Evolutionary conservation across 2,113 vertebrate species (phyloP).

Genomic region (Orientallactaga bullata): DNA sequence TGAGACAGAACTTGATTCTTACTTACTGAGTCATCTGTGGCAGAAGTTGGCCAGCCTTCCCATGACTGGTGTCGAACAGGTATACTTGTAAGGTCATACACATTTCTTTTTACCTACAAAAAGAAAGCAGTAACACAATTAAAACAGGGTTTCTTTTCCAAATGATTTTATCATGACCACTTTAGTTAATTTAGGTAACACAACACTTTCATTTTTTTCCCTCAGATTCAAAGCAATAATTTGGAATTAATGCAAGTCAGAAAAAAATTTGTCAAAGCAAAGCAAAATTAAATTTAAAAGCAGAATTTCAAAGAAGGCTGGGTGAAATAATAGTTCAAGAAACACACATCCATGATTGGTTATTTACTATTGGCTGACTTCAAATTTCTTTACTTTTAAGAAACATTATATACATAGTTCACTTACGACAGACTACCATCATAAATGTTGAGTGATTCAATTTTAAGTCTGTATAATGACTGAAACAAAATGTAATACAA

Average conservation of each 20-base stretch:
- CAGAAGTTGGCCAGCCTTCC: constrained; percentile 98
- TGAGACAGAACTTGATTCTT: background rate
- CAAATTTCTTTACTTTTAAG: constrained; percentile 49
- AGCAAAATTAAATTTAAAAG: constrained; percentile 58
- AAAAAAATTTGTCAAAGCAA: no score
- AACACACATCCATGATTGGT: background rate
- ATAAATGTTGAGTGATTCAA: constrained; percentile 24
- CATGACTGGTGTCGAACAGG: constrained; percentile 97
- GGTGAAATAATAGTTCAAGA: constrained; percentile 44
- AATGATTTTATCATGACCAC: background rate
- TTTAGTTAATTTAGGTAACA: constrained; percentile 22
- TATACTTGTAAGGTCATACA: constrained; percentile 99
- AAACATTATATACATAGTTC: constrained; percentile 12
- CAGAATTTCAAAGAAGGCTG: constrained; percentile 38
- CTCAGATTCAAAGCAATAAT: constrained; percentile 51
- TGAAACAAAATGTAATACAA: constrained; percentile 36
- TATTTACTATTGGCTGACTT: constrained; percentile 15
- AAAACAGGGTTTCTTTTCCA: constrained; percentile 29
- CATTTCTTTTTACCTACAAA: constrained; percentile 95
- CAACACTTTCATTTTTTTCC: constrained; percentile 23
- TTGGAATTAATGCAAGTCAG: constrained; percentile 31
- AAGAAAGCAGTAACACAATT: constrained; percentile 62
- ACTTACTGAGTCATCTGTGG: constrained; percentile 96
- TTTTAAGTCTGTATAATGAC: constrained; percentile 19
- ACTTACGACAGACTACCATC: background rate